A percentile compares a stretch with the other conserved stretches of the same genome.
Conservation (phyloP, 1,140 invertebrate species). For the Caenorhabditis latens region DNA sequence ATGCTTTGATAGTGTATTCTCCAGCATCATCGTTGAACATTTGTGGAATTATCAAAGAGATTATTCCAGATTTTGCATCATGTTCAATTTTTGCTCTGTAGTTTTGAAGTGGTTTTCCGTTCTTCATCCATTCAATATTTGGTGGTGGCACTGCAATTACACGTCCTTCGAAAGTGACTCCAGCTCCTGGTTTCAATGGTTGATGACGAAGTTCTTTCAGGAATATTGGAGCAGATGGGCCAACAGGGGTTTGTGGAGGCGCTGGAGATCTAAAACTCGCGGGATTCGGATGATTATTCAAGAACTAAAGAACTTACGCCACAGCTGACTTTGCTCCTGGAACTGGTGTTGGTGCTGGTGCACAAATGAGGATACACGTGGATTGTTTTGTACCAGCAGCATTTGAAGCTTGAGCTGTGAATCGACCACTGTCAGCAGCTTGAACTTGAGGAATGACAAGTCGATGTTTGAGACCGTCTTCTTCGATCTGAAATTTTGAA, state of each 20-base stretch:
- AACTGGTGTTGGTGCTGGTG: slow-evolving; percentile 76
- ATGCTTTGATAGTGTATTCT: slow-evolving; percentile 88
- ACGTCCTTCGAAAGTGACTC: slow-evolving; percentile 71
- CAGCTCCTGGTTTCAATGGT: slow-evolving; percentile 70
- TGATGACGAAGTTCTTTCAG: slow-evolving; percentile 76
- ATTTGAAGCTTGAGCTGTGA: slow-evolving; percentile 77
- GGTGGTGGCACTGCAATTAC: slow-evolving; percentile 74
- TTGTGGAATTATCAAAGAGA: slow-evolving; percentile 73
- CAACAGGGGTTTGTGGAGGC: slow-evolving; percentile 75
- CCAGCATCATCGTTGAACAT: slow-evolving; percentile 75
- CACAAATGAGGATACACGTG: slow-evolving; percentile 77
- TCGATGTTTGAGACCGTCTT: slow-evolving; percentile 70
- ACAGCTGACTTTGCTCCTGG: slow-evolving; percentile 74
- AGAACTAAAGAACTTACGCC: not conserved
- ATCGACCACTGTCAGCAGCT: slow-evolving; percentile 74
- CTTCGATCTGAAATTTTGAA: slow-evolving; percentile 66
- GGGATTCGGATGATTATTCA: not conserved
- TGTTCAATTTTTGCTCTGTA: slow-evolving; percentile 80
- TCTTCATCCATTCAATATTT: slow-evolving; percentile 89
- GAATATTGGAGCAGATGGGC: slow-evolving; percentile 75
- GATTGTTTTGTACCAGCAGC: slow-evolving; percentile 76
- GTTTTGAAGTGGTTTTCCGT: slow-evolving; percentile 85
- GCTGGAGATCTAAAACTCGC: slow-evolving; percentile 70
- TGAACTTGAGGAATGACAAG: slow-evolving; percentile 70
- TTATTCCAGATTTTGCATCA: slow-evolving; percentile 72